phyloP scores from a whole-genome alignment of 1,140 invertebrate genomes.

The Hermetia illucens region DNA sequence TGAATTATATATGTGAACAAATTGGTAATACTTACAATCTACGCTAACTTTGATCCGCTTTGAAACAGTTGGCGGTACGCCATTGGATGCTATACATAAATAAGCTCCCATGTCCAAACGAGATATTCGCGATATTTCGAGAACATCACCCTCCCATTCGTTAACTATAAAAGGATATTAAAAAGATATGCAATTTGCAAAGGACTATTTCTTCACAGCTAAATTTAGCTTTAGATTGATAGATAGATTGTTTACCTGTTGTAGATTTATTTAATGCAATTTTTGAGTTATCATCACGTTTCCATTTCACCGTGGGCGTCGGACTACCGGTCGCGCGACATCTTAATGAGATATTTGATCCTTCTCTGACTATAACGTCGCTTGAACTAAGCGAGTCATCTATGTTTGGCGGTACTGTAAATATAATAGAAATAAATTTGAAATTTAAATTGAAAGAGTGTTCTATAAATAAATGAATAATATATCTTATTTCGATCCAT shows the following conservation, averaged over 20 bases:
- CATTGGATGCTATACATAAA: conserved; percentile 62
- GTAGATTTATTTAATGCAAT: conserved; percentile 73
- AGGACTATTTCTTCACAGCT: not conserved
- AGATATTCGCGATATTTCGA: conserved; percentile 74
- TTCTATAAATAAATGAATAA: not conserved
- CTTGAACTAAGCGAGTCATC: conserved; percentile 78
- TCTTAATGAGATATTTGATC: conserved; percentile 70
- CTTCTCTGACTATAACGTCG: conserved; percentile 85
- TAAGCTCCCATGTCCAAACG: conserved; percentile 82
- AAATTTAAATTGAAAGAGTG: conserved; percentile 2
- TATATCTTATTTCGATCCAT: conserved; percentile 2
- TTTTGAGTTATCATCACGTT: conserved; percentile 70
- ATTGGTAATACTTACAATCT: conserved; percentile 64
- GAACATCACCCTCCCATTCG: conserved; percentile 68
- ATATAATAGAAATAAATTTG: conserved; percentile 1
- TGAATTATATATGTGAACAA: not conserved
- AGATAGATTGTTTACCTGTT: conserved; percentile 45
- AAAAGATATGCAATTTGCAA: not conserved
- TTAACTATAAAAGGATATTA: conserved; percentile 44
- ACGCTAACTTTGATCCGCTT: conserved; percentile 88
- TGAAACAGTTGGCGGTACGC: conserved; percentile 65
- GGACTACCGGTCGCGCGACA: conserved; percentile 84
- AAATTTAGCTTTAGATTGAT: conserved; percentile 18
- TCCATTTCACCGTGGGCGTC: conserved; percentile 77
- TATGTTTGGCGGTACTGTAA: conserved; percentile 81